phyloP scores from a whole-genome alignment of 2,888 invertebrate genomes.

The Kuschelorhynchus macadamiae region DNA sequence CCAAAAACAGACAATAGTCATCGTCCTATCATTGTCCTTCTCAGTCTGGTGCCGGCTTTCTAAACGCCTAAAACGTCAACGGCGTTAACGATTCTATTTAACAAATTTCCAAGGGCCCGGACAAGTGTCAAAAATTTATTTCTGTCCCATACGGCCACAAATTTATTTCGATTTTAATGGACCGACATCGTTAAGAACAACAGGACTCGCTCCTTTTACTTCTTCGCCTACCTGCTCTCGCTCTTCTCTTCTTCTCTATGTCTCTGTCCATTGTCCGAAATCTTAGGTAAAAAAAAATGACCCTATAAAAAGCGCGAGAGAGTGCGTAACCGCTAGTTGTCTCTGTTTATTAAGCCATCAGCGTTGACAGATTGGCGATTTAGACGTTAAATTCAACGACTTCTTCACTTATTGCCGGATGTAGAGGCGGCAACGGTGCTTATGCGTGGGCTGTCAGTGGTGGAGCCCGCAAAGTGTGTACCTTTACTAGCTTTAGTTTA shows the following conservation, averaged over 20 bases:
- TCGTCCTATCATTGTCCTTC: constrained; percentile 12
- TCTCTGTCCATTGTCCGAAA: constrained; percentile 37
- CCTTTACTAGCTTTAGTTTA: constrained; percentile 1
- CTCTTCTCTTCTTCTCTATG: constrained; percentile 20
- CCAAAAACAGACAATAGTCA: constrained; percentile 8
- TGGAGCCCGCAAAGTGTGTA: background rate
- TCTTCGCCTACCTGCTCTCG: constrained; percentile 23
- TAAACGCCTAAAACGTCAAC: constrained; percentile 36
- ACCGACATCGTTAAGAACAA: constrained; percentile 32
- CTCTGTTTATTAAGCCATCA: constrained; percentile 28
- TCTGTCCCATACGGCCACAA: constrained; percentile 28
- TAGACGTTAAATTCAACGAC: constrained; percentile 24
- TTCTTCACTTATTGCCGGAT: constrained; percentile 19
- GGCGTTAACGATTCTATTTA: constrained; percentile 48
- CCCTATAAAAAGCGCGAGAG: background rate
- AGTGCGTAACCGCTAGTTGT: background rate
- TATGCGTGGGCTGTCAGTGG: constrained; percentile 31
- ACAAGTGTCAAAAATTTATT: constrained; percentile 49
- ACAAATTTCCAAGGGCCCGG: constrained; percentile 42
- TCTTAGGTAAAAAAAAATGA: constrained; percentile 13
- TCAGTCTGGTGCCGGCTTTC: constrained; percentile 35
- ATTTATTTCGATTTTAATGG: constrained; percentile 44
- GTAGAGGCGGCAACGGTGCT: constrained; percentile 14
- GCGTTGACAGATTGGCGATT: constrained; percentile 37
- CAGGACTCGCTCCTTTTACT: constrained; percentile 12